These are phyloP conservation scores for Clarias fuscus DNA, from an alignment of 2,797 vertebrate species.

Conservation along the genomic window DNA sequence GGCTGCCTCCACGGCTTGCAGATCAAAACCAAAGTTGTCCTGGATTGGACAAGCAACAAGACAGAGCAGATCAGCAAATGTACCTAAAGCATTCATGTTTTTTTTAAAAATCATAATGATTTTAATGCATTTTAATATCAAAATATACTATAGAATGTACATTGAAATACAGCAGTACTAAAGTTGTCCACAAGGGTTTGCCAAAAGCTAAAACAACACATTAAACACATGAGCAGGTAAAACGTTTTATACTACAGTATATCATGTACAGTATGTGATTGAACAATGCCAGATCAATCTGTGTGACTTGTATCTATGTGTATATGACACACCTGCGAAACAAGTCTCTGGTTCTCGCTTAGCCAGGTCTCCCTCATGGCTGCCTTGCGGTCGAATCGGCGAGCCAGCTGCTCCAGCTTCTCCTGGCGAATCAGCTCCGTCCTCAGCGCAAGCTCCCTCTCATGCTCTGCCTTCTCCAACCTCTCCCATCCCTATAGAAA, in stretches of 20 bases:
- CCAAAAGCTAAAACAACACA: constrained; percentile 27
- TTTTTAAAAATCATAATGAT: not conserved
- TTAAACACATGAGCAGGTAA: not conserved
- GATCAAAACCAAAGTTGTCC: constrained; percentile 80
- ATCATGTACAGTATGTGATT: not conserved
- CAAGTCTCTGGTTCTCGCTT: constrained; percentile 93
- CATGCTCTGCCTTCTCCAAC: constrained; percentile 96
- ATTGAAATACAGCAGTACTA: not conserved
- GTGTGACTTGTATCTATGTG: not conserved
- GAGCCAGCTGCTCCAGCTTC: constrained; percentile 93
- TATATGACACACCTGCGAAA: constrained; percentile 81
- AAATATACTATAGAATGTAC: not conserved
- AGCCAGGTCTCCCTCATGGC: constrained; percentile 97
- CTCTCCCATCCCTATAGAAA: constrained; percentile 87
- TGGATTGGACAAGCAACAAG: constrained; percentile 45
- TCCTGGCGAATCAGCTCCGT: constrained; percentile 94
- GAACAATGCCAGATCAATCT: not conserved
- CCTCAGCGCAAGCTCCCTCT: constrained; percentile 90
- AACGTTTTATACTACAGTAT: not conserved
- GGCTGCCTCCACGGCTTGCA: constrained; percentile 79
- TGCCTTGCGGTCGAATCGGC: constrained; percentile 93
- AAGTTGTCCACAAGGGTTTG: constrained; percentile 45
- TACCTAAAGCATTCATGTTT: not conserved
- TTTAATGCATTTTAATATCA: not conserved
- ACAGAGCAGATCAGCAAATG: not conserved